Evolutionary conservation across 2,797 vertebrate genomes (phyloP).

Genomic region (Dicrostonyx torquatus): DNA sequence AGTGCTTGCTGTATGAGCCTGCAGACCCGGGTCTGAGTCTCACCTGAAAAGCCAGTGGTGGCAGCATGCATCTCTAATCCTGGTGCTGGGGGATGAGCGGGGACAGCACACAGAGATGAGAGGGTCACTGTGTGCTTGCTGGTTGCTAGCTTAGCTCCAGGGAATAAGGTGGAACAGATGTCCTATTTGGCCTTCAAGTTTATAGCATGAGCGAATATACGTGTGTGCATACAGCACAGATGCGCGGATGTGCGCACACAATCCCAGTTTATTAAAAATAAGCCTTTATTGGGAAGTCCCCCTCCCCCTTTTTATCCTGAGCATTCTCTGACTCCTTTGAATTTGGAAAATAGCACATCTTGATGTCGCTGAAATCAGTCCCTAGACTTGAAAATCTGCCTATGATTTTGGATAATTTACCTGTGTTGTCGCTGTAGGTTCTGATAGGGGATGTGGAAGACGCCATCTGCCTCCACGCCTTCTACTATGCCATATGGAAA

Average conservation of each 20-base stretch:
- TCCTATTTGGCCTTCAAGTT: neutral
- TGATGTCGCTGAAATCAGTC: neutral
- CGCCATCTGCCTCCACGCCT: constrained; percentile 98
- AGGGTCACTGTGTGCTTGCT: neutral
- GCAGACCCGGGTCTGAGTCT: neutral
- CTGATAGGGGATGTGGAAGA: constrained; percentile 98
- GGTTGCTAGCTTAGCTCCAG: neutral
- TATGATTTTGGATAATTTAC: neutral
- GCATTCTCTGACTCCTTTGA: neutral
- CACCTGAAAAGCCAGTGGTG: neutral
- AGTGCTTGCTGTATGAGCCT: neutral
- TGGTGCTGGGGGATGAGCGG: neutral
- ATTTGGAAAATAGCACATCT: neutral
- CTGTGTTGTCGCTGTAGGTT: constrained; percentile 86
- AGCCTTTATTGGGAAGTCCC: rapidly evolving
- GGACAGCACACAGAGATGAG: neutral
- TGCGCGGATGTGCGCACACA: neutral
- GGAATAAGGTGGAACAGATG: neutral
- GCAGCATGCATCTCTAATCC: neutral
- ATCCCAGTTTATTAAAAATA: neutral
- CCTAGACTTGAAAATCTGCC: neutral
- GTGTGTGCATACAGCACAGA: too few species aligned
- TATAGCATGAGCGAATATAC: neutral
- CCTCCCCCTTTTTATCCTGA: neutral
- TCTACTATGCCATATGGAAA: constrained; percentile 99